phyloP scores from a whole-genome alignment of 1,140 invertebrate genomes.

The Bilobella aurantiaca region DNA sequence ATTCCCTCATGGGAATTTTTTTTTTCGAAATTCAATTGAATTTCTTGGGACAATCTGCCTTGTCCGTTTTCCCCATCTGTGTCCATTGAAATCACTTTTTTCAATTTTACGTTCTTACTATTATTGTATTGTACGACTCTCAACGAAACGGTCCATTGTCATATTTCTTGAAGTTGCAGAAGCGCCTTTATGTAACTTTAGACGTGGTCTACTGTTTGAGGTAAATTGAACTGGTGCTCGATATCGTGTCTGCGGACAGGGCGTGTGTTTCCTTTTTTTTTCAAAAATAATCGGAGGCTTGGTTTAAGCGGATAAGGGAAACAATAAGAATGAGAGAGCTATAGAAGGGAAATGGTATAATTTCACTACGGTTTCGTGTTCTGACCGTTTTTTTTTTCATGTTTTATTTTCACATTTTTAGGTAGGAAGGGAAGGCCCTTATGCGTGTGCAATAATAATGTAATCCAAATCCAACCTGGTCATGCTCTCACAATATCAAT shows the following conservation, averaged over 20 bases:
- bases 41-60: too few species aligned
- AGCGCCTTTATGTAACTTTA: not conserved
- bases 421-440: not conserved
- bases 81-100: too few species aligned
- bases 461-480: constrained; percentile 8
- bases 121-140: too few species aligned
- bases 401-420: not conserved
- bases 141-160: too few species aligned
- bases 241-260: not conserved
- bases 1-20: too few species aligned
- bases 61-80: too few species aligned
- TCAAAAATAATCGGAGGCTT: not conserved
- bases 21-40: too few species aligned
- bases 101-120: too few species aligned
- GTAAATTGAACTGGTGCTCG: not conserved
- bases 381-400: not conserved
- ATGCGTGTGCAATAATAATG: not conserved
- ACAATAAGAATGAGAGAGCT: not conserved
- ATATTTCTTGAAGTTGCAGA: not conserved
- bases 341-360: not conserved
- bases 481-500: constrained; percentile 8
- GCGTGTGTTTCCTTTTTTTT: not conserved
- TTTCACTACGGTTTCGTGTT: not conserved
- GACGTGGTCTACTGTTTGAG: not conserved
- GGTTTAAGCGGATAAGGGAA: constrained; percentile 6